Base-by-base conservation (phyloP, 2,797 vertebrate species). In the Acipenser oxyrinchus region DNA sequence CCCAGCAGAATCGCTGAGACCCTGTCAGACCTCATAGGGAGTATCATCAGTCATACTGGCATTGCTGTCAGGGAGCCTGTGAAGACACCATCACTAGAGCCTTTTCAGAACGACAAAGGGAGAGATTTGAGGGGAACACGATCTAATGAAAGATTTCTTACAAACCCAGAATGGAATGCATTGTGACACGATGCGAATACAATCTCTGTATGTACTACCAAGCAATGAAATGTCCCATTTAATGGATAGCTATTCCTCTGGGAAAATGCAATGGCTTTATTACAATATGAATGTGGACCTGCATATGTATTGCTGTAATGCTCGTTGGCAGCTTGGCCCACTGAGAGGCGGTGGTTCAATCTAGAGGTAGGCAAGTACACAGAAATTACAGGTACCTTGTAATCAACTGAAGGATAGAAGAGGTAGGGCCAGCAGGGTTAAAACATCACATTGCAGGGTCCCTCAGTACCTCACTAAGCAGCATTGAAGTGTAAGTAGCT, bases 141-240 rank as follows among this genome's bases (percentile, higher is more conserved):
- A 37, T 37, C 23, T 37, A 51, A 60, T 11, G n/a, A 59, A 66
- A 61, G 51, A 66, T 60, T 66, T 60, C 10, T 62, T 49, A 63
- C 15, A 70, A 15, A 10, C 60, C 4, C 55, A 12, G 55, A 6
- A 58, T 8, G 23, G 23, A 37, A 37, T 37, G 23, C 23, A 37
- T 3, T 37, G 23, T 37, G 23, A 18, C 6, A 11, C 15, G 13
- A 13, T 48, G 10, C 49, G 48, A 13, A 10, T 48, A 9, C 48
- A 51, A 49, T 49, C 23, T 59, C 11, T 10, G 50, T 12, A 50
- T 65, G n/a, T 51, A 18, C 6, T 60, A 18, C 57, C 57, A 66
- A 55, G 64, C 68, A 57, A 15, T 70, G 59, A 62, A 49, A 64
- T 65, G 23, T 49, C 68, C 10, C 12, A 12, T 63, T 69, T 65